phyloP scores from a whole-genome alignment of 2,797 vertebrate genomes.

The Erethizon dorsatum region DNA sequence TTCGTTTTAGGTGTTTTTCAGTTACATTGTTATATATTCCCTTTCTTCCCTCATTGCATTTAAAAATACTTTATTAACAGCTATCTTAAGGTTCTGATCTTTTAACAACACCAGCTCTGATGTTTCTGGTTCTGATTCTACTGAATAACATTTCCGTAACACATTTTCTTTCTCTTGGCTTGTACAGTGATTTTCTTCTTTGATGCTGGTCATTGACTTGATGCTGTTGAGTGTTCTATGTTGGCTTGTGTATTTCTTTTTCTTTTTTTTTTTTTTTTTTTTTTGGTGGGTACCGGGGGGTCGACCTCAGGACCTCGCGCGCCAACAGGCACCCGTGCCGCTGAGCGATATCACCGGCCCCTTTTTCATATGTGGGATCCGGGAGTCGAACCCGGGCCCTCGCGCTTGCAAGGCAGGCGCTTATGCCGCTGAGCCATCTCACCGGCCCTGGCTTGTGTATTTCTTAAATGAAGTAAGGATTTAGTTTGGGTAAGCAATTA shows the following conservation, averaged over 20 bases:
- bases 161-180: not conserved
- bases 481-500: not conserved
- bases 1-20: not conserved
- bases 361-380: too few relatives aligned
- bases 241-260: not conserved
- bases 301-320: too few relatives aligned
- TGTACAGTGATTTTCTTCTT: not conserved
- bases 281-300: too few relatives aligned
- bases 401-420: too few relatives aligned
- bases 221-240: not conserved
- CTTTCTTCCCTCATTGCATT: not conserved
- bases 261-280: too few relatives aligned
- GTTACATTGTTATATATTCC: not conserved
- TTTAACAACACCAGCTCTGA: not conserved
- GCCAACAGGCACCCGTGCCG: too few relatives aligned
- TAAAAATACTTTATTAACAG: not conserved
- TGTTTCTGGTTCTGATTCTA: not conserved
- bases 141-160: not conserved
- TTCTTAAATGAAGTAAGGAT: not conserved
- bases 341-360: too few relatives aligned
- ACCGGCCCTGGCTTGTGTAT: not conserved
- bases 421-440: too few relatives aligned
- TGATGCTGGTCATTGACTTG: not conserved
- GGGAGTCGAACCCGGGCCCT: too few relatives aligned
- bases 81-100: not conserved